Conservation (phyloP, 2,888 invertebrate genomes). For the Steinernema scapterisci region DNA sequence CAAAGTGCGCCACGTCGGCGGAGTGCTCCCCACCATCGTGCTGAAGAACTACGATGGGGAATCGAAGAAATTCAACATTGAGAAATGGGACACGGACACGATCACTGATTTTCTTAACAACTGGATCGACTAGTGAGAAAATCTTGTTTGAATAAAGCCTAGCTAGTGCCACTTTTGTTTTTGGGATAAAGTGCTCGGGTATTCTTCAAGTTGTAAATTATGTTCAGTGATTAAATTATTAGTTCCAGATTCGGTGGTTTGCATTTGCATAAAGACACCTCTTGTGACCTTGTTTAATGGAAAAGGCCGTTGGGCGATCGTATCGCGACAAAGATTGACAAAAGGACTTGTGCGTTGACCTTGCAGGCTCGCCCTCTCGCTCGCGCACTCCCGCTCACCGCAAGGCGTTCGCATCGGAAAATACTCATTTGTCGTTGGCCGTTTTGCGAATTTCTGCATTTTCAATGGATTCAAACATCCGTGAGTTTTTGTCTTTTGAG, state of each 20-base stretch:
- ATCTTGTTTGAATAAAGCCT: background rate
- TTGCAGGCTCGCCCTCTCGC: background rate
- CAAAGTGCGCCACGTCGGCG: slow-evolving; percentile 80
- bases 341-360: background rate
- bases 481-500: too few species aligned
- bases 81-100: slow-evolving; percentile 96
- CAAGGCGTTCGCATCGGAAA: too few species aligned
- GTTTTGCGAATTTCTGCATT: too few species aligned
- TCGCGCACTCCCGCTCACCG: background rate
- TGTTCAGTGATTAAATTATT: background rate
- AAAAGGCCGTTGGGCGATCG: background rate
- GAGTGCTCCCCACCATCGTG: slow-evolving; percentile 90
- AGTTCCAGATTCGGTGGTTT: background rate
- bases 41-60: slow-evolving; percentile 76
- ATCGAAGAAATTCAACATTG: slow-evolving; percentile 78
- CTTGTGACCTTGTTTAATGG: background rate
- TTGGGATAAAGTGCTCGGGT: slow-evolving; percentile 3
- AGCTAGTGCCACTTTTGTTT: background rate
- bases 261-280: too few species aligned
- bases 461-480: too few species aligned
- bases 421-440: too few species aligned
- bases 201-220: too few species aligned
- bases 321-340: background rate
- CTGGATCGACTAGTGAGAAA: slow-evolving; percentile 73
- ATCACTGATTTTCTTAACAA: slow-evolving; percentile 93